Evolutionary conservation across 1,140 invertebrate genomes (phyloP), one percentile per base, ranked within the genome.

Genomic region (Lepidurus apus): DNA sequence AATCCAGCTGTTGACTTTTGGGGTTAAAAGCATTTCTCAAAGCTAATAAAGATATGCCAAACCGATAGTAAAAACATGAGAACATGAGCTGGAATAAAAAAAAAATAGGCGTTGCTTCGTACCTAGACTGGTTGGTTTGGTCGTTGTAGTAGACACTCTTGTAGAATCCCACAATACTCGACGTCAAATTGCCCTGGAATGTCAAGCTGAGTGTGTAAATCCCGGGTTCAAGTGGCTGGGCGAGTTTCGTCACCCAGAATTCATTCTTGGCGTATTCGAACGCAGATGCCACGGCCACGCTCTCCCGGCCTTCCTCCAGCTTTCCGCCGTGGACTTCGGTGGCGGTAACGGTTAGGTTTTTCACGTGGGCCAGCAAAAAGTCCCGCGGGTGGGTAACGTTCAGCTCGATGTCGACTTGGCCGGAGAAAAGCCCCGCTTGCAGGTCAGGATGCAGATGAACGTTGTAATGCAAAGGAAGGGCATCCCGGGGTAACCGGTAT

Each of bases 91-190:
- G 34, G 34, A n/a, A n/a, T n/a, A n/a, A n/a, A n/a, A n/a, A n/a
- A n/a, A n/a, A n/a, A n/a, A n/a, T n/a, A n/a, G n/a, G 34, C 34
- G 34, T 34, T 34, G 3, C 34, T 34, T 34, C 34, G 82, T 86
- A 92, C 91, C 90, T 89, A n/a, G 83, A 88, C 82, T 87, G 83
- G 82, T 90, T 90, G 0, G 83, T 79, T 86, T 47, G 84, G 80
- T 79, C 83, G 81, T 91, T 89, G 73, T 86, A 87, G 84, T 95
- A 95, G 42, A 85, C 87, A 83, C 93, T 94, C 73, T 89, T 88
- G 84, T 95, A 95, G 81, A 95, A 91, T 1, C 94, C 94, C 24
- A 91, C 89, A 78, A 93, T 91, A 74, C 90, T 87, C 6, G 86
- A 86, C 1, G 85, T 85, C 17, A 94, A 84, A 11, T 86, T 89